Conservation (phyloP, 2,113 vertebrate genomes). For the Cryptotis parvus region DNA sequence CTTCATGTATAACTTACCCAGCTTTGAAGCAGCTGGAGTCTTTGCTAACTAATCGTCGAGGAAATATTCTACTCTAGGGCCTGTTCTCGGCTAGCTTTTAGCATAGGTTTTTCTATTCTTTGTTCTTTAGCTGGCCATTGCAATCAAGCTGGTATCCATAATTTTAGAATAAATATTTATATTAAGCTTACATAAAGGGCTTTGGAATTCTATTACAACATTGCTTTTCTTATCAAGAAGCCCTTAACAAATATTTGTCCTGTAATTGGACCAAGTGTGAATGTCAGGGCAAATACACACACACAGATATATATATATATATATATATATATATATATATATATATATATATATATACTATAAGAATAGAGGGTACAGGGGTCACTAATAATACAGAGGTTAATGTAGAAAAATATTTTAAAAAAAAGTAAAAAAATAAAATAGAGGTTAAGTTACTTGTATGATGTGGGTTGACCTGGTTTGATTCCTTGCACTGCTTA, state of each 20-base stretch:
- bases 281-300: too few relatives aligned
- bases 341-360: too few relatives aligned
- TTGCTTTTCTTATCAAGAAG: background rate
- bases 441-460: background rate
- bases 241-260: background rate
- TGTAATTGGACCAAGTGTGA: background rate
- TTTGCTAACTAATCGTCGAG: background rate
- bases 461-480: background rate
- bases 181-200: background rate
- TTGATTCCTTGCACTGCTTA: too few relatives aligned
- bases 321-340: too few relatives aligned
- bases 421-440: too few relatives aligned
- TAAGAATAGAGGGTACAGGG: too few relatives aligned
- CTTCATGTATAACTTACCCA: background rate
- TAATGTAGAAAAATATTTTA: too few relatives aligned
- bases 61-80: background rate
- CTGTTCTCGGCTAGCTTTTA: background rate
- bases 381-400: too few relatives aligned
- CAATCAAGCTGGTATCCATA: background rate
- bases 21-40: background rate
- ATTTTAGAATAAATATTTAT: slow-evolving; percentile 52
- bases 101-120: background rate
- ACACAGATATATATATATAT: too few relatives aligned
- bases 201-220: slow-evolving; percentile 15
- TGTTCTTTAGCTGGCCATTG: slow-evolving; percentile 3